Conservation (phyloP, 2,797 vertebrate species). For the Syngnathus acus region DNA sequence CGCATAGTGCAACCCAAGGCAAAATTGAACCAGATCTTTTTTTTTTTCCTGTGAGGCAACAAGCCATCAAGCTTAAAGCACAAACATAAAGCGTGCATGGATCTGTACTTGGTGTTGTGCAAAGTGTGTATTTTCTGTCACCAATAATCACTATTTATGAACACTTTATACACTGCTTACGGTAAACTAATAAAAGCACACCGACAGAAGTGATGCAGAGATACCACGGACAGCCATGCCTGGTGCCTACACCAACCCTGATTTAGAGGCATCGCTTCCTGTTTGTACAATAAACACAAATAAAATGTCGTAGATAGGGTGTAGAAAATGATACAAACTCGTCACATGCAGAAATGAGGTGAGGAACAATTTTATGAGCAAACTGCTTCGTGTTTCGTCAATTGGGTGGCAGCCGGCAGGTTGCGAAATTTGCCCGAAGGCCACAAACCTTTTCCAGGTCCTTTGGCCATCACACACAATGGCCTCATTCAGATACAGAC, state of each 20-base stretch:
- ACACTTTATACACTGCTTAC: background rate
- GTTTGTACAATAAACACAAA: background rate
- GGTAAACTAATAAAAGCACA: background rate
- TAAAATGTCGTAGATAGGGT: background rate
- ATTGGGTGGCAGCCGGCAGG: slow-evolving; percentile 39
- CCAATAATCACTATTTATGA: background rate
- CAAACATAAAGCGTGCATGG: background rate
- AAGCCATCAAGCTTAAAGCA: background rate
- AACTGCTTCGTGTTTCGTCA: slow-evolving; percentile 35
- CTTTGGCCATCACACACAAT: slow-evolving; percentile 47
- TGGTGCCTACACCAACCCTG: background rate
- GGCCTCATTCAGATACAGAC: slow-evolving; percentile 46
- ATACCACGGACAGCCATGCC: background rate
- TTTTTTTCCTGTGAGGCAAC: background rate
- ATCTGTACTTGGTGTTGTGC: background rate
- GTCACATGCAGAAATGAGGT: background rate
- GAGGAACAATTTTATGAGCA: slow-evolving; percentile 25
- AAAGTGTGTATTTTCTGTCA: background rate
- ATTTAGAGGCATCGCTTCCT: too few species aligned
- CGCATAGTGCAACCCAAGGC: background rate
- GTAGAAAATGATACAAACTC: background rate
- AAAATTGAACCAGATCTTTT: too few species aligned
- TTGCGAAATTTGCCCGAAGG: slow-evolving; percentile 11
- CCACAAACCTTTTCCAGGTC: slow-evolving; percentile 31
- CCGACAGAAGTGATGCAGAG: background rate